Conservation (phyloP, 2,888 invertebrate genomes). For the Thelaira solivaga region DNA sequence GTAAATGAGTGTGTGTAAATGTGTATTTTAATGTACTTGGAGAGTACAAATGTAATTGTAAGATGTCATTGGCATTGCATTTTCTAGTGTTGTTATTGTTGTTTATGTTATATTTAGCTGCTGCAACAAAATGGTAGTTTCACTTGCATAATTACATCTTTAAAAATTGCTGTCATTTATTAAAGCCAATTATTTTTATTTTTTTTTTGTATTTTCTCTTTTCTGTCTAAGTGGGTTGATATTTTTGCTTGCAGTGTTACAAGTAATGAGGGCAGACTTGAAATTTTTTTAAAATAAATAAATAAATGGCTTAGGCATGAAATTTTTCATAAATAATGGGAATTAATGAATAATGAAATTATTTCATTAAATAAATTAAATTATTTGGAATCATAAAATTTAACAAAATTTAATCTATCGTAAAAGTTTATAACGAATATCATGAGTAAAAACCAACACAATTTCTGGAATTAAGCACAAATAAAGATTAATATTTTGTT, state of each 20-base stretch:
- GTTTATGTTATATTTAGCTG: constrained; percentile 16
- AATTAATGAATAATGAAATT: too few species aligned
- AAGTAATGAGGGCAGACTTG: neutral
- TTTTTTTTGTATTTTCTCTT: too few species aligned
- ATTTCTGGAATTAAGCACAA: too few species aligned
- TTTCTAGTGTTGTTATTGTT: neutral
- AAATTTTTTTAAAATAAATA: neutral
- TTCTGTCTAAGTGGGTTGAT: neutral
- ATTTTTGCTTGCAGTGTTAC: neutral
- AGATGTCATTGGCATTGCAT: constrained; percentile 52
- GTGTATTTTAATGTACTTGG: neutral
- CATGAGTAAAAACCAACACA: too few species aligned
- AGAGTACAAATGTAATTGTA: constrained; percentile 30
- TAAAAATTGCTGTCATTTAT: constrained; percentile 72
- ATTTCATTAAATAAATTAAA: too few species aligned
- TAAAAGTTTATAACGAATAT: too few species aligned
- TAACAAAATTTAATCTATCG: too few species aligned
- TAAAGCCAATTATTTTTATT: constrained; percentile 56
- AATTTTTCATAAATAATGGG: too few species aligned
- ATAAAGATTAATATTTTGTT: too few species aligned
- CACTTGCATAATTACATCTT: constrained; percentile 72
- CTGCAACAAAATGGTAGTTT: constrained; percentile 58
- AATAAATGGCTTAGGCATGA: too few species aligned
- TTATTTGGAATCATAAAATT: too few species aligned
- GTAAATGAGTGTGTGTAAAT: neutral